Percentiles rank a stretch among this genome's conserved stretches.
Conservation (phyloP, 2,888 invertebrate genomes). For the Dryococelus australis region DNA sequence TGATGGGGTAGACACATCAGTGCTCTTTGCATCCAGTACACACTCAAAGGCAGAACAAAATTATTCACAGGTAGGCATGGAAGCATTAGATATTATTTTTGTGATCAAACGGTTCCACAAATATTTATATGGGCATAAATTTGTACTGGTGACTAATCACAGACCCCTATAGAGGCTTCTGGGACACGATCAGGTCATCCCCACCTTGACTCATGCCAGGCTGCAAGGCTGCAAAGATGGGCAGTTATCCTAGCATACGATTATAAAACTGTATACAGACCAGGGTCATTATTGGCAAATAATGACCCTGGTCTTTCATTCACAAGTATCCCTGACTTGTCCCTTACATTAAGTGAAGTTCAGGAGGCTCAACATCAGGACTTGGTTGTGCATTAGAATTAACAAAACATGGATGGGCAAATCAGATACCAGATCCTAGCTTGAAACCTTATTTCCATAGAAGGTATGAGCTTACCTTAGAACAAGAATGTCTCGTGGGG, state of each 20-base stretch:
- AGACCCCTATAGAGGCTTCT: slow-evolving; percentile 46
- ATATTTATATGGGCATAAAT: not conserved
- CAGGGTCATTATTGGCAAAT: slow-evolving; percentile 22
- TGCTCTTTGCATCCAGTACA: too few relatives aligned
- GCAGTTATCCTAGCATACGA: slow-evolving; percentile 41
- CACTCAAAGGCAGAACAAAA: too few relatives aligned
- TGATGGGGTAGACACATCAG: too few relatives aligned
- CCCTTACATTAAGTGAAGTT: not conserved
- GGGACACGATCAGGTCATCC: slow-evolving; percentile 40
- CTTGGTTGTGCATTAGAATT: not conserved
- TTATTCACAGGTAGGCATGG: too few relatives aligned
- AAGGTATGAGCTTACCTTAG: slow-evolving; percentile 26
- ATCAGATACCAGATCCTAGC: not conserved
- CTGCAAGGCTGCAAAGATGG: slow-evolving; percentile 48
- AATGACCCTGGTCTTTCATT: too few relatives aligned
- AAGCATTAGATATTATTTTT: not conserved
- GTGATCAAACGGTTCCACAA: not conserved
- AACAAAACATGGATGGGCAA: slow-evolving; percentile 27
- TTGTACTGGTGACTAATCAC: slow-evolving; percentile 48
- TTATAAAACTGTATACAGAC: slow-evolving; percentile 27
- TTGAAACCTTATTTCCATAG: slow-evolving; percentile 28
- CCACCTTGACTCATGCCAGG: slow-evolving; percentile 45
- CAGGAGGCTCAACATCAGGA: not conserved
- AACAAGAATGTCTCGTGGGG: slow-evolving; percentile 41
- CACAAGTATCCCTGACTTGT: not conserved